phyloP scores from a whole-genome alignment of 2,888 invertebrate genomes.

The Drosophila formosana region DNA sequence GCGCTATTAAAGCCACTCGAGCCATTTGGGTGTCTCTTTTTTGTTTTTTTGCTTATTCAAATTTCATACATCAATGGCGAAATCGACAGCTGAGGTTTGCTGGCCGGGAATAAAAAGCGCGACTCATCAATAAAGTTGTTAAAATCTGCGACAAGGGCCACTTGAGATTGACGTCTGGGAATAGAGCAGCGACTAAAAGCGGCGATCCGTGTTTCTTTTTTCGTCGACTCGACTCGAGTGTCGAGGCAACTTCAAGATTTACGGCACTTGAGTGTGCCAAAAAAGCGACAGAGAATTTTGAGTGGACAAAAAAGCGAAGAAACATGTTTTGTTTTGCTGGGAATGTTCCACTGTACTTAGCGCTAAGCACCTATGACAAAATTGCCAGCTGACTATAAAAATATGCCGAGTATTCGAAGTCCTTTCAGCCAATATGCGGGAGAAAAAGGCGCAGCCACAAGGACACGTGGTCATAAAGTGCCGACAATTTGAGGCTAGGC shows the following conservation, averaged over 20 bases:
- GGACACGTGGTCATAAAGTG: slow-evolving; percentile 78
- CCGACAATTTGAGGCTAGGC: slow-evolving; percentile 50
- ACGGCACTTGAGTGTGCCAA: slow-evolving; percentile 49
- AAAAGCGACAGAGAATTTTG: neutral
- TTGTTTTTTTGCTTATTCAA: slow-evolving; percentile 57
- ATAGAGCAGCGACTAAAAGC: slow-evolving; percentile 17
- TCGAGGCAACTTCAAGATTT: slow-evolving; percentile 51
- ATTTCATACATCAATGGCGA: slow-evolving; percentile 55
- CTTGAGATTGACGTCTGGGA: slow-evolving; percentile 63
- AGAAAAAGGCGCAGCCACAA: slow-evolving; percentile 53
- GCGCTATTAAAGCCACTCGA: slow-evolving; percentile 62
- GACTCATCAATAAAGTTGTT: slow-evolving; percentile 71
- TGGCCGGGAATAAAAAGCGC: slow-evolving; percentile 36
- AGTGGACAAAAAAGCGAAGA: neutral
- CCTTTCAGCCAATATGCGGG: neutral
- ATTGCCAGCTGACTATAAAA: slow-evolving; percentile 55
- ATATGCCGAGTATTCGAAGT: slow-evolving; percentile 41
- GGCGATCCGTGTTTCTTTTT: slow-evolving; percentile 12
- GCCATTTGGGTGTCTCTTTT: slow-evolving; percentile 59
- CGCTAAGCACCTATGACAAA: slow-evolving; percentile 29
- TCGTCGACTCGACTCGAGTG: slow-evolving; percentile 28
- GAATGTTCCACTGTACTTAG: slow-evolving; percentile 42
- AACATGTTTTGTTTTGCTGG: neutral
- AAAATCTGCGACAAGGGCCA: slow-evolving; percentile 75
- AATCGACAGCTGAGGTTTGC: slow-evolving; percentile 73